phyloP scores from a whole-genome alignment of 2,797 vertebrate species.

The Toxotes lorentzi region DNA sequence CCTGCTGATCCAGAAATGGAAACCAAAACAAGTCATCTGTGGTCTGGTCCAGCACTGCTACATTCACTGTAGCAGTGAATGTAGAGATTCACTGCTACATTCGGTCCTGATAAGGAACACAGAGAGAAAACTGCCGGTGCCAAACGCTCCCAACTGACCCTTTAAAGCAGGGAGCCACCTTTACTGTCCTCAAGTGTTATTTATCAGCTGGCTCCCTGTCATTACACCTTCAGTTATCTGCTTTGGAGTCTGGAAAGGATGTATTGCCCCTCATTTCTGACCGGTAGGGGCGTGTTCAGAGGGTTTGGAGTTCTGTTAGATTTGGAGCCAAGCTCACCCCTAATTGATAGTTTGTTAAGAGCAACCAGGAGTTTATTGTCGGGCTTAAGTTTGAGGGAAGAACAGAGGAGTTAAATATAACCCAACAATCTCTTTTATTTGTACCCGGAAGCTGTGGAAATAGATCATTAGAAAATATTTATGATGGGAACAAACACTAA shows the following conservation, averaged over 20 bases:
- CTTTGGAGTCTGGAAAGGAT: constrained; percentile 17
- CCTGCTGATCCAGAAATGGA: constrained; percentile 19
- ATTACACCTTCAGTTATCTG: constrained; percentile 34
- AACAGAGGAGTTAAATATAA: constrained; percentile 6
- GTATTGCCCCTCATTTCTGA: constrained; percentile 22
- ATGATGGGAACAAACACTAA: not conserved
- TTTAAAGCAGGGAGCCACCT: constrained; percentile 3
- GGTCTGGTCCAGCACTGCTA: constrained; percentile 15
- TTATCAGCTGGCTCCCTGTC: constrained; percentile 43
- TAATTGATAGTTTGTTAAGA: constrained; percentile 52
- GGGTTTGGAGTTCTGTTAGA: constrained; percentile 13
- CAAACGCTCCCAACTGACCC: not conserved
- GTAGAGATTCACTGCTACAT: not conserved
- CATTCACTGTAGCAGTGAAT: too few relatives aligned
- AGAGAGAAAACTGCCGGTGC: not conserved
- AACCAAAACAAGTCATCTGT: constrained; percentile 7
- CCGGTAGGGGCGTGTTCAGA: constrained; percentile 28
- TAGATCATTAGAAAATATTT: too few relatives aligned
- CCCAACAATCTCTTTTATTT: not conserved
- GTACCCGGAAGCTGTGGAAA: not conserved
- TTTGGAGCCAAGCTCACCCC: not conserved
- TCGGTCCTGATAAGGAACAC: not conserved
- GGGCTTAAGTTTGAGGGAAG: not conserved
- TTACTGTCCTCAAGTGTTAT: constrained; percentile 14
- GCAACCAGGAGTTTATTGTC: not conserved